Conservation (phyloP, 92 coral and sea anemone species). For the Paragorgia papillata region DNA sequence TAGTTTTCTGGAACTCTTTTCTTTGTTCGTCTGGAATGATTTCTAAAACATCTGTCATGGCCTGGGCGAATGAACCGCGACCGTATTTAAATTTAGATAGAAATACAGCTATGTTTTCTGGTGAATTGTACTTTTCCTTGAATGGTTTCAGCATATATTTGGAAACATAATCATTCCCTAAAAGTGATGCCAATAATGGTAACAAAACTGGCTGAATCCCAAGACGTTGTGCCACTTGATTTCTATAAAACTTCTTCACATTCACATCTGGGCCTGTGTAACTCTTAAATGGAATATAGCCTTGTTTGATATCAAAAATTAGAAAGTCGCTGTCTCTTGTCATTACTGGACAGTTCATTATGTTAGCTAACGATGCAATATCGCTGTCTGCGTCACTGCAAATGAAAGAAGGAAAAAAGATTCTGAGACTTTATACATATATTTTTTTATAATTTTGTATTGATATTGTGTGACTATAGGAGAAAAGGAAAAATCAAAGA, state of each 20-base stretch:
- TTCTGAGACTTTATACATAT: too few relatives aligned
- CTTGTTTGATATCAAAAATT: constrained; percentile 72
- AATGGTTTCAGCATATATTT: constrained; percentile 40
- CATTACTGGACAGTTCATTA: constrained; percentile 73
- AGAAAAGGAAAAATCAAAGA: too few relatives aligned
- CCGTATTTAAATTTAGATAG: constrained; percentile 52
- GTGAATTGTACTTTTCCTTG: not conserved
- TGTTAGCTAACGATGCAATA: constrained; percentile 73
- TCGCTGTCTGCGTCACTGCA: constrained; percentile 86
- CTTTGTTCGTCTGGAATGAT: constrained; percentile 17
- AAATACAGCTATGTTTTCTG: constrained; percentile 56
- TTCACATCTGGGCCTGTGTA: constrained; percentile 47
- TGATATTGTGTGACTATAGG: too few relatives aligned
- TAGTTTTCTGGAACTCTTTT: constrained; percentile 34
- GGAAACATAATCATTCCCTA: constrained; percentile 85
- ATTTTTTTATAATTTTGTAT: too few relatives aligned
- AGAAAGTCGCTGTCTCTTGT: constrained; percentile 91
- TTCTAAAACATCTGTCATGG: constrained; percentile 49
- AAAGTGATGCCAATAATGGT: constrained; percentile 80
- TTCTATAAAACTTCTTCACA: constrained; percentile 57
- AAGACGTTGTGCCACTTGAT: constrained; percentile 61
- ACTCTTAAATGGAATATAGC: constrained; percentile 74
- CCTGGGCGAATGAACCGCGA: constrained; percentile 46
- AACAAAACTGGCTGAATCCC: constrained; percentile 53
- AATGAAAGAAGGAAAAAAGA: too few relatives aligned